Evolutionary conservation across 2,113 vertebrate species (phyloP).

Genomic region (Phaethornis superciliosus): DNA sequence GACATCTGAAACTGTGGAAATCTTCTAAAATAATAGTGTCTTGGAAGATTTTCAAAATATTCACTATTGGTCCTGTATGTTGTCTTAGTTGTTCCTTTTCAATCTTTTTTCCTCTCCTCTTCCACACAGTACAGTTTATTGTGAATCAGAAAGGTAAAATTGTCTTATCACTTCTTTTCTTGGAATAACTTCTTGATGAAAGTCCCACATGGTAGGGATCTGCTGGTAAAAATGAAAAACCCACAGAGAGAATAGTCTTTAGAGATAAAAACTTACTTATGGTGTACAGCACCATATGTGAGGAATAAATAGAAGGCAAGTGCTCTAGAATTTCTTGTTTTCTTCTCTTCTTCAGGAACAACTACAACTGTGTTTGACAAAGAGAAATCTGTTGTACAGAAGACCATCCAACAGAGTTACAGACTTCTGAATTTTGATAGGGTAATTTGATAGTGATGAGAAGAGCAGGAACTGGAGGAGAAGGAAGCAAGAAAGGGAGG

Average conservation of each 20-base stretch:
- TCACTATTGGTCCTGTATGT: background rate
- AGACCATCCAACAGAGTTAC: background rate
- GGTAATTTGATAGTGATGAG: background rate
- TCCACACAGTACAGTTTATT: background rate
- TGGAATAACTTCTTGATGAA: background rate
- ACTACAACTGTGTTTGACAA: background rate
- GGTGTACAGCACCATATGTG: background rate
- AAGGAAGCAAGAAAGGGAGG: background rate
- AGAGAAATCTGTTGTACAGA: background rate
- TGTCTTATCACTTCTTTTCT: background rate
- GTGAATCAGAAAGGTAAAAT: background rate
- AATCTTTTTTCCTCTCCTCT: background rate
- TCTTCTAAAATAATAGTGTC: background rate
- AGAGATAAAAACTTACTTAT: background rate
- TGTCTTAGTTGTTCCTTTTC: background rate
- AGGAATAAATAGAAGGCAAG: conserved; percentile 9
- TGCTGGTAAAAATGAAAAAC: conserved; percentile 5
- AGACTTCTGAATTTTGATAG: background rate
- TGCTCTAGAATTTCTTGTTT: conserved; percentile 9
- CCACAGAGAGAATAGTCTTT: background rate
- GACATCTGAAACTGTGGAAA: background rate
- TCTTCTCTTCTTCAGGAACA: conserved; percentile 1
- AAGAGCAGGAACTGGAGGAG: background rate
- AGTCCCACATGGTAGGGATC: background rate
- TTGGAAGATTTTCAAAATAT: background rate